Base-by-base conservation (phyloP, 2,113 vertebrate genomes). In the Thomomys bottae region DNA sequence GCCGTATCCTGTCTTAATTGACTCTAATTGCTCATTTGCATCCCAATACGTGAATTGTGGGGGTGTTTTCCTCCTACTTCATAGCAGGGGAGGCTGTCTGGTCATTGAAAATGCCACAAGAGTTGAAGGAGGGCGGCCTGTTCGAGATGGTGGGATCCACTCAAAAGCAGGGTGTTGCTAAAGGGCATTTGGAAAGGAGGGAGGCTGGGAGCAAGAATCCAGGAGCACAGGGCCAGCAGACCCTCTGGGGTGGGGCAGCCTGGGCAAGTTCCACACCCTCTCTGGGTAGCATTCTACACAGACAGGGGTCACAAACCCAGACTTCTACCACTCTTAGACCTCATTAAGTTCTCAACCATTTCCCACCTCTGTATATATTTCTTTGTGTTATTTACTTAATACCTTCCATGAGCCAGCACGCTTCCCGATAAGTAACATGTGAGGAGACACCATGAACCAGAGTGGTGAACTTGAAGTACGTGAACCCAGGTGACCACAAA, bases 11-110 rank as follows among this genome's bases (percentile, higher is more conserved):
- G 95, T 90, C 97, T 97, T 98, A 98, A 98, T 98, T 96, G 95
- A 97, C 94, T 97, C 97, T 98, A 98, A 98, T 98, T 98, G 97
- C 96, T 97, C 96, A 98, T 98, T 98, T 98, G 97, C 97, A 98
- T 97, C 68, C 95, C 96, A 97, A 97, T 98, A 83, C 96, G 89
- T 68, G 96, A 96, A 97, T 95, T 91, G 84, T 93, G 86, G 88
- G 88, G 92, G 79, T 87, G 40, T 77, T 78, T 70, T 67, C 66
- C 87, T 77, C 87, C 96, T 96, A 96, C 95, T 96, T 97, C 96
- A 87, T 84, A 96, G 94, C 80, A 89, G 67, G 86, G 49, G 95
- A 95, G 95, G 93, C 38, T 93, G 76, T 97, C 96, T 81, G 88
- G 92, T 95, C 61, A 38, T 85, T 95, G 95, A 89, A 95, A 97